Conservation (phyloP, 2,113 vertebrate species). For the Fregetta grallaria region DNA sequence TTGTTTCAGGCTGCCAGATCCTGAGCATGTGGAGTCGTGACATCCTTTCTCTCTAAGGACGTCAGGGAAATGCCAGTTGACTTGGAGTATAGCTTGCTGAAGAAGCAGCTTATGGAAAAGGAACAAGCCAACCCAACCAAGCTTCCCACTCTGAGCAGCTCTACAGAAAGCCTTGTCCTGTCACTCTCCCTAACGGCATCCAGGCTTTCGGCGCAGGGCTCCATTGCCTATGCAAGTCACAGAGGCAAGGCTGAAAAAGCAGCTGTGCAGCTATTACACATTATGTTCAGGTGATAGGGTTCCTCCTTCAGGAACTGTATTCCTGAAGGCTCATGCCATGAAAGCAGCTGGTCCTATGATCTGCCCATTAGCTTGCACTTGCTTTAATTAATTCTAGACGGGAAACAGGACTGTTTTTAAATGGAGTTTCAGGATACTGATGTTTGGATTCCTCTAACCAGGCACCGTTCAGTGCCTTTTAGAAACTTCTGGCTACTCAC, state of each 20-base stretch:
- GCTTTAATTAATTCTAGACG: slow-evolving; percentile 31
- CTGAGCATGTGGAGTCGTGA: accelerated
- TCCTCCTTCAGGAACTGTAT: slow-evolving; percentile 32
- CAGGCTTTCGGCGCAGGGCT: background rate
- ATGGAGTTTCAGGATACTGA: background rate
- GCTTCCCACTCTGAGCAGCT: background rate
- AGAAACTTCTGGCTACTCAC: background rate
- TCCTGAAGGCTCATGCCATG: slow-evolving; percentile 20
- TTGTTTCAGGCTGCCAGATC: background rate
- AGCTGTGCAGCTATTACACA: slow-evolving; percentile 37
- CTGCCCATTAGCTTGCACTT: slow-evolving; percentile 20
- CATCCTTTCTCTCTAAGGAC: background rate
- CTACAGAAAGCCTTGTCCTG: background rate
- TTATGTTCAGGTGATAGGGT: slow-evolving; percentile 50
- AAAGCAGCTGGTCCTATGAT: slow-evolving; percentile 52
- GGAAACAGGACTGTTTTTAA: background rate
- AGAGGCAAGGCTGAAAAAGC: background rate
- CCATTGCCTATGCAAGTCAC: slow-evolving; percentile 38
- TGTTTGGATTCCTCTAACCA: background rate
- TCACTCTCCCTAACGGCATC: accelerated
- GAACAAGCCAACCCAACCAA: background rate
- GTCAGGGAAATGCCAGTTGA: background rate
- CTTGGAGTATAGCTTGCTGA: background rate
- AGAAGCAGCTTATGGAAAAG: background rate
- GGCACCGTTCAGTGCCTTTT: background rate